phyloP scores from a whole-genome alignment of 2,888 invertebrate species.

The Ectemnius lituratus region DNA sequence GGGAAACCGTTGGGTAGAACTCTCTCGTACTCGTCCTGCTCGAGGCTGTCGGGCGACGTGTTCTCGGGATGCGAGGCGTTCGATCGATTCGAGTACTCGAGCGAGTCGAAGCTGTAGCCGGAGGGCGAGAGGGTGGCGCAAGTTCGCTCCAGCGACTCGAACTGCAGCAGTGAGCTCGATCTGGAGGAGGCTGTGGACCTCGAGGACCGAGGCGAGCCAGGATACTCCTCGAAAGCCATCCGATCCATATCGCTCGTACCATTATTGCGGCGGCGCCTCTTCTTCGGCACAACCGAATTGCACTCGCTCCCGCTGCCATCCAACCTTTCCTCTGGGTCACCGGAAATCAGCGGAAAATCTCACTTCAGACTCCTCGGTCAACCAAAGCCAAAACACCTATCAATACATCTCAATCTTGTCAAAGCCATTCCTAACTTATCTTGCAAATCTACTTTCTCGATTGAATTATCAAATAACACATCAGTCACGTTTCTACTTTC shows the following conservation, averaged over 20 bases:
- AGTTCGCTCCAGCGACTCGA: conserved; percentile 89
- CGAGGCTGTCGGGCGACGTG: conserved; percentile 80
- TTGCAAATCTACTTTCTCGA: conserved; percentile 20
- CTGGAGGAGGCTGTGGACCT: conserved; percentile 83
- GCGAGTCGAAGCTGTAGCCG: conserved; percentile 79
- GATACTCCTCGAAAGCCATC: conserved; percentile 54
- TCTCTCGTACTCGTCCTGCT: conserved; percentile 75
- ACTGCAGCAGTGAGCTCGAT: conserved; percentile 90
- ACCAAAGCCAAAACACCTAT: too few species aligned
- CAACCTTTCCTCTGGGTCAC: conserved; percentile 64
- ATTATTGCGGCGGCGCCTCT: conserved; percentile 73
- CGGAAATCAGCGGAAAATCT: conserved; percentile 25
- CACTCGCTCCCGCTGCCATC: conserved; percentile 78
- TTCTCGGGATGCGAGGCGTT: conserved; percentile 69
- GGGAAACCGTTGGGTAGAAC: conserved; percentile 68
- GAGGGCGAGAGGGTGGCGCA: conserved; percentile 80
- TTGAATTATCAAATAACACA: too few species aligned
- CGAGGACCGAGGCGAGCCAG: conserved; percentile 76
- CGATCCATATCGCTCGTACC: conserved; percentile 69
- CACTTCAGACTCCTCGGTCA: too few species aligned
- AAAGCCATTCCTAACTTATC: too few species aligned
- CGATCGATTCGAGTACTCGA: conserved; percentile 77
- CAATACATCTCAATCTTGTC: conserved; percentile 7
- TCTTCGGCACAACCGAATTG: conserved; percentile 78
- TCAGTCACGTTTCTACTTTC: too few species aligned